Evolutionary conservation across 2,113 vertebrate genomes (phyloP), one percentile per base, ranked within the genome.

Genomic region (Leuciscus idus): DNA sequence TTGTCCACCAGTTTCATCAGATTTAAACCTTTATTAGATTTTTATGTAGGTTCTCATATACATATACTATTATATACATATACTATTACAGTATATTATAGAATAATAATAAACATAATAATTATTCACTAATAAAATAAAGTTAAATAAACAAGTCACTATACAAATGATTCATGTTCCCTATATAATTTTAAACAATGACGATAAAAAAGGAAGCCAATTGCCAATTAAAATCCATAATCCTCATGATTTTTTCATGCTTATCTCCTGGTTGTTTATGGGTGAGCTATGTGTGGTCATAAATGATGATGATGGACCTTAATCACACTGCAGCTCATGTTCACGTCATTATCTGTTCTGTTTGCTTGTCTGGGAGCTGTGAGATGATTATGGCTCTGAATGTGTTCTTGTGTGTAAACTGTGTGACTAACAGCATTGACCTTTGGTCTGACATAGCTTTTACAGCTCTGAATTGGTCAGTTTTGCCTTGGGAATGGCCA

Each of bases 211-310:
- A 73, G 30, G 21, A 43, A 73, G 0, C 9, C 39, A 43, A 39
- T 43, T 43, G 39, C 1, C 4, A 43, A 68, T 68, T 33, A 36
- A 68, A 68, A 68, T 19, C 28, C 30, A 9, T 3, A 36, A 68
- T 17, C 66, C 33, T 68, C 6, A 9, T 3, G 1, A 7, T 10
- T 39, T 68, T 68, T 68, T 68, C 26, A 11, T 21, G 17, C 75
- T 78, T 78, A 78, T 78, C 50, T 78, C 8, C 50, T 21, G n/a
- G 48, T 59, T 57, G 28, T 78, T 78, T 57, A 57, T 78, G 46
- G 12, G 6, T 76, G n/a, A 75, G 28, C 10, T 78, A 30, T 78
- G 33, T 59, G 33, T 57, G 21, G 7, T 57, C 28, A 55, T 55
- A 36, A 76, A 84, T 50, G 39, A 64, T 62, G 52, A 55, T 55